A percentile compares a stretch with the other conserved stretches of the same genome.
Evolutionary conservation across 2,113 vertebrate species (phyloP).

Genomic region (Ophiodon elongatus): DNA sequence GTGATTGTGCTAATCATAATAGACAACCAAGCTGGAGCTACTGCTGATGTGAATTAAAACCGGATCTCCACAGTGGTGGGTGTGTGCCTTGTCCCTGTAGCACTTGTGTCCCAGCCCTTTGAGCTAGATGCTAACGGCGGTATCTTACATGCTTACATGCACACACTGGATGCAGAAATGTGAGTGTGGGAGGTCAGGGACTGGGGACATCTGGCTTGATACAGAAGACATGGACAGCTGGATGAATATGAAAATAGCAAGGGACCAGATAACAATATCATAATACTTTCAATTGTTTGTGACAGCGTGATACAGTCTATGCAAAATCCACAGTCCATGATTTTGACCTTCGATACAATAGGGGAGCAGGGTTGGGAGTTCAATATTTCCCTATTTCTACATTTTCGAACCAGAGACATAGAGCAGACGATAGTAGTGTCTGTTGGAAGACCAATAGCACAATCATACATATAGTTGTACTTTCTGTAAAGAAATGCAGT

Average conservation of each 20-base stretch:
- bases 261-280: not conserved
- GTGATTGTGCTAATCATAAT: not conserved
- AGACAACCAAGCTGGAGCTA: not conserved
- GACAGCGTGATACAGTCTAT: not conserved
- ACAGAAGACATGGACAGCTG: not conserved
- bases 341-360: not conserved
- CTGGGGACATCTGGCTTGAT: not conserved
- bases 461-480: not conserved
- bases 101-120: not conserved
- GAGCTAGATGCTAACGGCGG: not conserved
- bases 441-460: not conserved
- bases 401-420: not conserved
- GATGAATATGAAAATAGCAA: not conserved
- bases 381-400: not conserved
- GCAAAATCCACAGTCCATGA: not conserved
- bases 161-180: not conserved
- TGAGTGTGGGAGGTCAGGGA: not conserved
- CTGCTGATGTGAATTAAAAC: not conserved
- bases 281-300: not conserved
- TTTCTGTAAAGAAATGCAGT: too few species aligned
- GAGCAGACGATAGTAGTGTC: not conserved
- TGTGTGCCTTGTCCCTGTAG: not conserved
- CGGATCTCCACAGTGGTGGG: not conserved
- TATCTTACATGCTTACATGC: not conserved
- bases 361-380: not conserved